Conservation (phyloP, 2,797 vertebrate genomes). For the Cyclopterus lumpus region DNA sequence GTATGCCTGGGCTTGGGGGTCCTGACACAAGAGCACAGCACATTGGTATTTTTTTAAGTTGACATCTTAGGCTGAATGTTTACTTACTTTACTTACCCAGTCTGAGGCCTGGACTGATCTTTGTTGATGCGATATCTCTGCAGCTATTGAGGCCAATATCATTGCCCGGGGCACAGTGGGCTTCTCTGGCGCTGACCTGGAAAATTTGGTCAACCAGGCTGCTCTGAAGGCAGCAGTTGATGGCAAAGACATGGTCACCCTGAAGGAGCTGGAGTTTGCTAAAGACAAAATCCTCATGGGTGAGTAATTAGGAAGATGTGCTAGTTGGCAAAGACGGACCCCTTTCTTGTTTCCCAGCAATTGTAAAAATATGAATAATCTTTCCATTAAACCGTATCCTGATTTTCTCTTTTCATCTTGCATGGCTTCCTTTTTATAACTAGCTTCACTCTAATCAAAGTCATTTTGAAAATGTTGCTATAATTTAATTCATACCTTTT, state of each 20-base stretch:
- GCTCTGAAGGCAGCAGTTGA: conserved; percentile 98
- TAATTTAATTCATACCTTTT: background rate
- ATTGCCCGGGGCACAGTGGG: conserved; percentile 98
- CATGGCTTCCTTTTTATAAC: background rate
- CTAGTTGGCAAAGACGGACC: background rate
- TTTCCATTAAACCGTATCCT: background rate
- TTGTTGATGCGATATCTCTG: conserved; percentile 15
- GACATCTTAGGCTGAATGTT: background rate
- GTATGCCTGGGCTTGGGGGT: background rate
- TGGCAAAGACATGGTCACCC: conserved; percentile 95
- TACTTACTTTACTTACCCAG: background rate
- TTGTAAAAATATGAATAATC: background rate
- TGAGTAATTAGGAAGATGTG: conserved; percentile 63
- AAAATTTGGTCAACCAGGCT: conserved; percentile 99
- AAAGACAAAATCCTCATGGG: conserved; percentile 99
- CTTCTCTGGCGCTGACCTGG: conserved; percentile 97
- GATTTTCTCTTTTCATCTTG: background rate
- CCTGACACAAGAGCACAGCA: background rate
- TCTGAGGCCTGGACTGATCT: background rate
- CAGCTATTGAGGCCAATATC: conserved; percentile 93
- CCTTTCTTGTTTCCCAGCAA: background rate
- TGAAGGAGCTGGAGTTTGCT: conserved; percentile 97
- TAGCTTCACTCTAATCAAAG: background rate
- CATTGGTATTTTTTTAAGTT: background rate
- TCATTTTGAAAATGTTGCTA: background rate